Evolutionary conservation across 2,888 invertebrate species (phyloP), one percentile per base, ranked within the genome.

Genomic region (Sericinus montela): DNA sequence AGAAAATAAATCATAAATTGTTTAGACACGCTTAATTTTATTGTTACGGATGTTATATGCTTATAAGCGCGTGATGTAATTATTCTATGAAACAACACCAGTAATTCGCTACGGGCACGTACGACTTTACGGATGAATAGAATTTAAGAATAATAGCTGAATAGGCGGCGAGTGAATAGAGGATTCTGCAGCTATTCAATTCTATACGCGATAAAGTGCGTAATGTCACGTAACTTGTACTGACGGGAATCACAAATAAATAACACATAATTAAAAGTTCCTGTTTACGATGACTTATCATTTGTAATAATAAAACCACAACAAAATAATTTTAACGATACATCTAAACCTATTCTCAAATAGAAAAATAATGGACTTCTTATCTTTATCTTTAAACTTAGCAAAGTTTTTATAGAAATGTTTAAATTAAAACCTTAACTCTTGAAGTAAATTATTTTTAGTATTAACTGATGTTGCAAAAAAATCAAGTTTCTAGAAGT

Each of bases 71-170:
- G 48, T 48, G 46, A 48, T 48, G 47, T 50, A 54, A 51, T 47
- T 48, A 45, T 49, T 51, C 45, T 38, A 42, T 48, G 52, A 58
- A 43, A 43, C 45, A 43, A 52, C 23, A 38, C 19, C 29, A 34
- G 28, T 28, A 40, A 52, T 58, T 60, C 34, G 60, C 49, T 46
- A 57, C 48, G 51, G 54, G 43, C 62, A 62, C 62, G 62, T 56
- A 48, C 57, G 7, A 29, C 16, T 23, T 29, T 10, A 30, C 30
- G 10, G 40, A 41, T 57, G 49, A 48, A 56, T 53, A 52, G 52
- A 44, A 19, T 11, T 32, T 11, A 13, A 48, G 37, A 52, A 49
- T 52, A 51, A 28, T 15, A 43, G 7, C 38, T 45, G n/a, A 13
- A 32, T 32, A 32, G 11, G 32, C n/a, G 4, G 28, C 1, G 35